A percentile compares a stretch with the other conserved stretches of the same genome.
These are phyloP conservation scores for Blastomussa wellsi DNA, from an alignment of 92 coral and sea anemone species.

Conservation along the genomic window DNA sequence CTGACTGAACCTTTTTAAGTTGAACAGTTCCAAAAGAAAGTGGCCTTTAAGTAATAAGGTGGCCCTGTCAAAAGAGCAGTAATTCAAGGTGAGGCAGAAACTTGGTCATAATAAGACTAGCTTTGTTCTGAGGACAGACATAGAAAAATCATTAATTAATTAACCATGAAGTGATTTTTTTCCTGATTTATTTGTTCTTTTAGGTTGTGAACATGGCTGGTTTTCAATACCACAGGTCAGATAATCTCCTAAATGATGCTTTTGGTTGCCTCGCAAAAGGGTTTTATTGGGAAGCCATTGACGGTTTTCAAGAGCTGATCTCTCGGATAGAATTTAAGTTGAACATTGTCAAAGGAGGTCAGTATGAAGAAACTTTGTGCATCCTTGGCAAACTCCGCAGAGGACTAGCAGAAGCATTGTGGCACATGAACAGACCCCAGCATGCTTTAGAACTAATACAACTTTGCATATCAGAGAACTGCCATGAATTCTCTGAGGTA, in stretches of 20 bases:
- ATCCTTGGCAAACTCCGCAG: neutral
- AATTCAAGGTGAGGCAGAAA: neutral
- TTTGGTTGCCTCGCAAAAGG: neutral
- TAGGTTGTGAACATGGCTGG: neutral
- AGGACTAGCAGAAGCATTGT: constrained; percentile 7
- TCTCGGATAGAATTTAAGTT: neutral
- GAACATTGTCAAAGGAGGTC: neutral
- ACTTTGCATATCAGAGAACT: neutral
- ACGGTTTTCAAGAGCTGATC: neutral
- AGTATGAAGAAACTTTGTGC: neutral
- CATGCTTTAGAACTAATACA: neutral
- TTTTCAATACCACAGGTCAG: neutral
- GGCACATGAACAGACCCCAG: neutral
- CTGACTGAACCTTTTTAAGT: no score
- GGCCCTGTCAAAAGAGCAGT: no score
- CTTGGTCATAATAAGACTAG: no score
- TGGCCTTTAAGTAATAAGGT: no score
- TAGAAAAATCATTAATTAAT: neutral
- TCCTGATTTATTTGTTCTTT: neutral
- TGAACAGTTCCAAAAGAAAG: no score
- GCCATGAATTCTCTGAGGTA: constrained; percentile 12
- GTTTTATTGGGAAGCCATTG: neutral
- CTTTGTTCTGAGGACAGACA: neutral
- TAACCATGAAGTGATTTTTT: neutral
- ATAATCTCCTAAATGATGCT: neutral